These are phyloP conservation scores for Megastigmus dorsalis DNA, from an alignment of 2,888 invertebrate species.

Conservation along the genomic window DNA sequence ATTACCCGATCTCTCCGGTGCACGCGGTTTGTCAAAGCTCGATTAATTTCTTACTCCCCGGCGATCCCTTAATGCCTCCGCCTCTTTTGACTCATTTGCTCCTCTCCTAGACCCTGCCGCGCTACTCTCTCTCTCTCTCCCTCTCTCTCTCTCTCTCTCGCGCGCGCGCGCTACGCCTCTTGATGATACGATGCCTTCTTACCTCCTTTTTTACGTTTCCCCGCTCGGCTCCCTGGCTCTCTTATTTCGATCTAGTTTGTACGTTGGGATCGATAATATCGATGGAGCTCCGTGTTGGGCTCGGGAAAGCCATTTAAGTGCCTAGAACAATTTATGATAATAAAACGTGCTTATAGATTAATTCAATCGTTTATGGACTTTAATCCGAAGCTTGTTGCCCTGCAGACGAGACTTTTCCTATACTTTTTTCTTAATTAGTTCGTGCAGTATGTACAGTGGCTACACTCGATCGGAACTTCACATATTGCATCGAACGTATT, in stretches of 20 bases:
- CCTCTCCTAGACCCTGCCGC: not conserved
- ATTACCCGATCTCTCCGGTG: too few relatives aligned
- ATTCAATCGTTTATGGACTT: constrained; percentile 14
- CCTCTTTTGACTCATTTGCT: constrained; percentile 28
- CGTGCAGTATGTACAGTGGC: too few relatives aligned
- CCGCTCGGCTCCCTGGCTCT: not conserved
- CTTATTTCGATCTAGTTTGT: not conserved
- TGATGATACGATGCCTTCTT: not conserved
- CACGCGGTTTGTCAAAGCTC: constrained; percentile 61
- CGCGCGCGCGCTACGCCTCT: not conserved
- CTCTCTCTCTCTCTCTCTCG: not conserved
- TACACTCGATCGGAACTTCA: too few relatives aligned
- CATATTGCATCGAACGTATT: too few relatives aligned
- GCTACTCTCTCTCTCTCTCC: not conserved
- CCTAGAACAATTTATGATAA: constrained; percentile 16
- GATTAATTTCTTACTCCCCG: constrained; percentile 62
- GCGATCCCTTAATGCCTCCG: constrained; percentile 11
- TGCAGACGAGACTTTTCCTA: too few relatives aligned
- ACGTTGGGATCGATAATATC: constrained; percentile 18
- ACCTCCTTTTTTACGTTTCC: not conserved
- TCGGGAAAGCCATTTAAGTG: not conserved
- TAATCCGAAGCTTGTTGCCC: too few relatives aligned
- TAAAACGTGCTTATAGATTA: not conserved
- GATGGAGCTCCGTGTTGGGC: not conserved
- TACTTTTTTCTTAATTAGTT: too few relatives aligned